Evolutionary conservation across 2,113 vertebrate genomes (phyloP).

Genomic region (Etheostoma spectabile): DNA sequence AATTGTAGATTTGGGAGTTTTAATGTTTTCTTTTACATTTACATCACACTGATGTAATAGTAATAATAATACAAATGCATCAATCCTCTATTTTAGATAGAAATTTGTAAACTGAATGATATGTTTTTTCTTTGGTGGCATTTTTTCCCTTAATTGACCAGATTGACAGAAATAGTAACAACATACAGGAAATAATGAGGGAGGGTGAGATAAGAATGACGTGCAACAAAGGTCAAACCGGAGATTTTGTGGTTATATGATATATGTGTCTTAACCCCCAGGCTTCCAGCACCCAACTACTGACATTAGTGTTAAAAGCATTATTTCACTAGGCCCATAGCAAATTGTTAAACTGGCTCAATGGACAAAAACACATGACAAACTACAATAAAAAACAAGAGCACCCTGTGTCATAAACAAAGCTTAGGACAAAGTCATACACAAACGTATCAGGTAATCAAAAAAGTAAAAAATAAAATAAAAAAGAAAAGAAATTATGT

Average conservation of each 20-base stretch:
- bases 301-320: neutral
- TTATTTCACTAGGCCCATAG: neutral
- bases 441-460: neutral
- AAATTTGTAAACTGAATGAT: neutral
- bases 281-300: neutral
- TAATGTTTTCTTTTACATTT: neutral
- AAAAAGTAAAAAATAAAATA: neutral
- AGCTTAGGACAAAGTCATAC: constrained; percentile 1
- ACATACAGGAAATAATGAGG: constrained; percentile 5
- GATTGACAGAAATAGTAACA: neutral
- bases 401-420: constrained; percentile 1
- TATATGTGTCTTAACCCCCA: neutral
- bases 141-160: neutral
- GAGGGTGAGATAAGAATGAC: neutral
- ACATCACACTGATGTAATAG: neutral
- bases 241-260: neutral
- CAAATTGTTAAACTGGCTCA: neutral
- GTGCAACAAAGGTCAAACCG: neutral
- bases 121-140: neutral
- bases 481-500: too few relatives aligned
- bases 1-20: neutral
- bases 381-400: constrained; percentile 35
- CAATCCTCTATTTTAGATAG: too few relatives aligned
- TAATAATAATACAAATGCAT: too few relatives aligned
- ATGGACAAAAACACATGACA: too few relatives aligned